Evolutionary conservation across 37 sponge, comb jelly and placozoan species (phyloP).

Genomic region (Agelas oroides): DNA sequence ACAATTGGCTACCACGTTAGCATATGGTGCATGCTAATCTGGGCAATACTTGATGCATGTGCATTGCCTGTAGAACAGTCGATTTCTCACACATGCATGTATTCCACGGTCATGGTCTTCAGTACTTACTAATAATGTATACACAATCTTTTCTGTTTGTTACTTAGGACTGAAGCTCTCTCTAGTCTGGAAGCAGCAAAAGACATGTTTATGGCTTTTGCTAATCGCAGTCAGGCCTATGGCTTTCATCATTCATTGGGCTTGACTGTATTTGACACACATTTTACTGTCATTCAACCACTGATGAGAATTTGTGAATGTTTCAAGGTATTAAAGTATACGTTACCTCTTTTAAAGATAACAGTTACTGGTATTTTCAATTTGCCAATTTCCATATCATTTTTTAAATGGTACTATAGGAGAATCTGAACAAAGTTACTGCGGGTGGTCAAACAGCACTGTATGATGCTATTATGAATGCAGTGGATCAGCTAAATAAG

Average conservation of each 20-base stretch:
- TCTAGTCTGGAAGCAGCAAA: background rate
- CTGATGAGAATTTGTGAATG: background rate
- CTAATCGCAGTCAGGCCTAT: background rate
- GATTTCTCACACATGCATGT: too few species aligned
- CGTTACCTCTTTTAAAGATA: too few species aligned
- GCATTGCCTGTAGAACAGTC: too few species aligned
- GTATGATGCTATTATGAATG: constrained; percentile 10
- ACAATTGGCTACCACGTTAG: background rate
- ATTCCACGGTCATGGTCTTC: too few species aligned
- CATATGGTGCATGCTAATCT: too few species aligned
- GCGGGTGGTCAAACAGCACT: background rate
- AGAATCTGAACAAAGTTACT: background rate
- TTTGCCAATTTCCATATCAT: too few species aligned
- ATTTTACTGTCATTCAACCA: background rate
- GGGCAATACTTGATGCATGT: too few species aligned
- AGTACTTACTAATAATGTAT: too few species aligned
- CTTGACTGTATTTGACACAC: background rate
- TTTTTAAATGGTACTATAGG: constrained; percentile 8
- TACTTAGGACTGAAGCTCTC: background rate
- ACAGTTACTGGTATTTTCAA: too few species aligned
- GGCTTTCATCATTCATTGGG: constrained; percentile 6
- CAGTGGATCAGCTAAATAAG: background rate
- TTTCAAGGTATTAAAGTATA: constrained; percentile 3
- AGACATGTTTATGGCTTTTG: constrained; percentile 14
- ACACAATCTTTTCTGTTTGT: too few species aligned